phyloP scores from a whole-genome alignment of 1,140 invertebrate species.

The Hyposmocoma kahamanoa region DNA sequence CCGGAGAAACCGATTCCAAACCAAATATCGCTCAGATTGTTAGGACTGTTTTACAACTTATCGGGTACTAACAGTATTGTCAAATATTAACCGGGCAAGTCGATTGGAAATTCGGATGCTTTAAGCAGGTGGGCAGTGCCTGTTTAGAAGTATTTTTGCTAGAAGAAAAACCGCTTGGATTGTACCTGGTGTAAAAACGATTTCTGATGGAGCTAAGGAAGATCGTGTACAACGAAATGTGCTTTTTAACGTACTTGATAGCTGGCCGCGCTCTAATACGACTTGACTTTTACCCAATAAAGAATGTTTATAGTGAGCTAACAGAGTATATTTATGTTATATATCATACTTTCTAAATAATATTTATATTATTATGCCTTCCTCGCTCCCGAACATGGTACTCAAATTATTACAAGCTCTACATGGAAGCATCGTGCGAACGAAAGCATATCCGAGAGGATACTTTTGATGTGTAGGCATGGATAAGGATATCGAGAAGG shows the following conservation, averaged over 20 bases:
- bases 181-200: background rate
- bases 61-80: constrained; percentile 19
- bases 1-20: constrained; percentile 11
- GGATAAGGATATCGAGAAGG: constrained; percentile 38
- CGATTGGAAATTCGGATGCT: constrained; percentile 7
- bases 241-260: constrained; percentile 6
- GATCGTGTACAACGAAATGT: constrained; percentile 5
- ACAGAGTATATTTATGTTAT: too few relatives aligned
- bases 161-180: constrained; percentile 2
- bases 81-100: constrained; percentile 15
- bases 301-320: constrained; percentile 10
- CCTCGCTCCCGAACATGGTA: background rate
- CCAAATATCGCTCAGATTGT: constrained; percentile 20
- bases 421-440: constrained; percentile 33
- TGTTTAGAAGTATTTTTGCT: constrained; percentile 2
- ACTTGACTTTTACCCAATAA: constrained; percentile 9
- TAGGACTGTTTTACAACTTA: constrained; percentile 21
- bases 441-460: constrained; percentile 32
- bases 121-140: constrained; percentile 6
- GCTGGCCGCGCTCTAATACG: constrained; percentile 3
- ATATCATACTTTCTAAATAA: too few relatives aligned
- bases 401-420: constrained; percentile 20
- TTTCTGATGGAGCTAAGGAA: background rate
- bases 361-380: constrained; percentile 1
- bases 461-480: constrained; percentile 46